These are phyloP conservation scores for Grapholita molesta DNA, from an alignment of 1,140 invertebrate species.

Conservation along the genomic window DNA sequence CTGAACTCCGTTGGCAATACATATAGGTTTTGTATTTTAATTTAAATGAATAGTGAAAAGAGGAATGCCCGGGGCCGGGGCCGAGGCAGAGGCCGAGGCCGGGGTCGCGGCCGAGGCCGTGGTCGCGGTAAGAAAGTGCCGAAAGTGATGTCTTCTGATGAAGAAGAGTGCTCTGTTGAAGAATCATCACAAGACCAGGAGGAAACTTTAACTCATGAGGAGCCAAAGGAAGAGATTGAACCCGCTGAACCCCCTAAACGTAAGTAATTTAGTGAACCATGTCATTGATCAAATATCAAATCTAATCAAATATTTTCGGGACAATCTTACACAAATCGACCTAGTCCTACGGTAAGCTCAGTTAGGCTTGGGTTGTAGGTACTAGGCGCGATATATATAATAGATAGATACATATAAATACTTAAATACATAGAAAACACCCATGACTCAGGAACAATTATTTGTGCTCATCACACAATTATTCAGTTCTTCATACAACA, in stretches of 20 bases:
- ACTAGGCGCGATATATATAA: no score
- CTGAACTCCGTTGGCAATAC: background rate
- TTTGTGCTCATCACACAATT: no score
- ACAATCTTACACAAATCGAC: no score
- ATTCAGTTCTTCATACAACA: no score
- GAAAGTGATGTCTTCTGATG: conserved; percentile 86
- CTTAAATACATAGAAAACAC: no score
- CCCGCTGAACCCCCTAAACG: conserved; percentile 76
- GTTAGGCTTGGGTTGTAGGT: no score
- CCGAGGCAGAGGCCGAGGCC: conserved; percentile 81
- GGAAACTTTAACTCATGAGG: conserved; percentile 55
- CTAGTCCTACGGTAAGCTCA: no score
- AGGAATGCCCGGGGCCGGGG: conserved; percentile 79
- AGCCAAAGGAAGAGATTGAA: conserved; percentile 76
- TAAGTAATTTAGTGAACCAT: conserved; percentile 35
- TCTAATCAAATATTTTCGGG: no score
- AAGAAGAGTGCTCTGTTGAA: conserved; percentile 82
- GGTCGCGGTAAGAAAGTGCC: conserved; percentile 85
- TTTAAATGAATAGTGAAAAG: conserved; percentile 75
- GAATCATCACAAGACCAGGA: conserved; percentile 75
- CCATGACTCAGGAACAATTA: no score
- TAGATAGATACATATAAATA: no score
- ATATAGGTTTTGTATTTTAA: conserved; percentile 19
- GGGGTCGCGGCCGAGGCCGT: conserved; percentile 83
- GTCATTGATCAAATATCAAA: no score